Evolutionary conservation across 1,140 invertebrate species (phyloP), one percentile per base, ranked within the genome.

Genomic region (Ceratosolen solmsi): DNA sequence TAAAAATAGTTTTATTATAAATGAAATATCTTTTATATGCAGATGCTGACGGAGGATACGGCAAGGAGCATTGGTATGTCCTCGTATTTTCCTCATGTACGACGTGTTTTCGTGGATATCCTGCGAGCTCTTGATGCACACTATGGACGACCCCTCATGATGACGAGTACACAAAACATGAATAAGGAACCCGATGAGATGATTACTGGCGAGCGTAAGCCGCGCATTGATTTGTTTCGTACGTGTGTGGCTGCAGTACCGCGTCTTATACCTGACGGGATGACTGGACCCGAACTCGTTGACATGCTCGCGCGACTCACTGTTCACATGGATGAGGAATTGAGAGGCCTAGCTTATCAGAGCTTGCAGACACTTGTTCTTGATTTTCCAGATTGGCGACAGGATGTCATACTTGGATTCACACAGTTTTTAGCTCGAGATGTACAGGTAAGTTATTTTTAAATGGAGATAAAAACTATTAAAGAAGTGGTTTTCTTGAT

Each of bases 241-340:
- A 99, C 99, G 0, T 99, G 99, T 90, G 96, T 99, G 25, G 99
- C 99, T 27, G 98, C 99, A 5, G 98, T 99, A 84, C 99, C 99
- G 9, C 94, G 99, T 71, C 91, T 99, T 9, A 98, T 99, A 84
- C 99, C 99, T 0, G 98, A 99, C 90, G 98, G 97, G 1, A 99
- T 99, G 97, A 97, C 95, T 30, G 94, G 96, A 17, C 94, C 94
- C 22, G 98, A 99, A 91, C 92, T 99, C 72, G 97, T 99, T 0
- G 99, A 99, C 87, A 92, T 99, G 65, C 92, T 99, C 0, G 93
- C 95, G 13, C 93, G 99, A 20, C 93, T 99, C 9, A 99, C 98
- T 0, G 96, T 99, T 3, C 96, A 98, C 86, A 96, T 97, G 95
- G 96, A 98, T 84, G 96, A 97, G 89, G 96, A 98, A 90, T 90